phyloP scores from a whole-genome alignment of 2,888 invertebrate species.

The Linnaemya tessellans region DNA sequence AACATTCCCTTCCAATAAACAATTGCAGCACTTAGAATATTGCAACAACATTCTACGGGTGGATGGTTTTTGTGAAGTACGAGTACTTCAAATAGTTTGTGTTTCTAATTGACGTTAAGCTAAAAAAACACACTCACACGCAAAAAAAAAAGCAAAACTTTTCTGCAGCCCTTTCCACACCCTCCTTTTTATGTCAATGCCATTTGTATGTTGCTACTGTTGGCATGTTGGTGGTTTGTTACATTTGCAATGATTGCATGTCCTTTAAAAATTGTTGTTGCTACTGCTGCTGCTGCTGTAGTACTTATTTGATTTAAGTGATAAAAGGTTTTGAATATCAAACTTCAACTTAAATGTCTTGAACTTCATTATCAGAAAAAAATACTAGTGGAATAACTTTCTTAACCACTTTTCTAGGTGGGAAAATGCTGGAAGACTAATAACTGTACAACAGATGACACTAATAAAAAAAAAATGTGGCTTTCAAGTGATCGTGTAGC shows the following conservation, averaged over 20 bases:
- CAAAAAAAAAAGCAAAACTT: constrained; percentile 24
- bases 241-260: background rate
- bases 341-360: constrained; percentile 36
- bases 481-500: no score
- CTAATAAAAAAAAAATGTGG: background rate
- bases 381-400: constrained; percentile 17
- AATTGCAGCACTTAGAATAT: constrained; percentile 6
- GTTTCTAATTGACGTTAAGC: constrained; percentile 63
- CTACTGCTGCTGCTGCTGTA: background rate
- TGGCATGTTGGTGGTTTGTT: constrained; percentile 16
- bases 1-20: constrained; percentile 29
- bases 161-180: constrained; percentile 39
- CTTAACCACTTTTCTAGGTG: constrained; percentile 5
- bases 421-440: background rate
- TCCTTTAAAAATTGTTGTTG: background rate
- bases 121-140: background rate
- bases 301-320: background rate
- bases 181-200: constrained; percentile 7
- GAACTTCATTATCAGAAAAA: constrained; percentile 4
- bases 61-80: constrained; percentile 33
- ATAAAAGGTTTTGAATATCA: constrained; percentile 36
- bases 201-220: constrained; percentile 28
- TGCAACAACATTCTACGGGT: constrained; percentile 34
- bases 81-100: constrained; percentile 55
- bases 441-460: background rate